Conservation (phyloP, 1,140 invertebrate species). For the Pseudomyrmex concolor region DNA sequence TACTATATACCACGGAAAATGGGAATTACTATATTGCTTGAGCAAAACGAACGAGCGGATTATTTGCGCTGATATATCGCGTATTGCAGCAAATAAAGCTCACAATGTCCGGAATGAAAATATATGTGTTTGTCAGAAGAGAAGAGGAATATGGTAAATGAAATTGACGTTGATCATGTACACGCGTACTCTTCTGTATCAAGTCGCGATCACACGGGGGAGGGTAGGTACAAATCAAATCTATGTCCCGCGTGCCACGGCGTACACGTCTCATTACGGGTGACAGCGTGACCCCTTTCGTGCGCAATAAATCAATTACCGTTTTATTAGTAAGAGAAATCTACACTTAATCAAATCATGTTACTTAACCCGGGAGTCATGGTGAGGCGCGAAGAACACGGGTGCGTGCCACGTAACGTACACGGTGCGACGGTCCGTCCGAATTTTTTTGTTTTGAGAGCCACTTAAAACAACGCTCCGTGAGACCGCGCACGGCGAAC, state of each 20-base stretch:
- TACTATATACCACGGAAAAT: too few species aligned
- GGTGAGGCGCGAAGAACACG: constrained; percentile 8
- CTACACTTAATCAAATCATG: constrained; percentile 79
- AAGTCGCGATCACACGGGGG: neutral
- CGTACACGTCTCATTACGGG: constrained; percentile 63
- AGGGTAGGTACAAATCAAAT: constrained; percentile 32
- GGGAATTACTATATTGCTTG: too few species aligned
- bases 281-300: constrained; percentile 62
- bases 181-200: neutral
- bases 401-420: neutral
- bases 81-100: too few species aligned
- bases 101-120: too few species aligned
- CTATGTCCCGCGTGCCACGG: constrained; percentile 66
- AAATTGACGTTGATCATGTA: neutral
- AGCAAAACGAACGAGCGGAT: too few species aligned
- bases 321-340: constrained; percentile 80
- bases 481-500: constrained; percentile 9
- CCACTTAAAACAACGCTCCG: constrained; percentile 23
- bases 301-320: constrained; percentile 81
- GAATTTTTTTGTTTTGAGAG: constrained; percentile 11
- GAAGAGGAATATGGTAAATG: neutral
- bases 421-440: constrained; percentile 34
- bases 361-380: constrained; percentile 77
- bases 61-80: too few species aligned
- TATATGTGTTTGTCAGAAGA: neutral